Evolutionary conservation across 2,797 vertebrate genomes (phyloP).

Genomic region (Monodelphis domestica): DNA sequence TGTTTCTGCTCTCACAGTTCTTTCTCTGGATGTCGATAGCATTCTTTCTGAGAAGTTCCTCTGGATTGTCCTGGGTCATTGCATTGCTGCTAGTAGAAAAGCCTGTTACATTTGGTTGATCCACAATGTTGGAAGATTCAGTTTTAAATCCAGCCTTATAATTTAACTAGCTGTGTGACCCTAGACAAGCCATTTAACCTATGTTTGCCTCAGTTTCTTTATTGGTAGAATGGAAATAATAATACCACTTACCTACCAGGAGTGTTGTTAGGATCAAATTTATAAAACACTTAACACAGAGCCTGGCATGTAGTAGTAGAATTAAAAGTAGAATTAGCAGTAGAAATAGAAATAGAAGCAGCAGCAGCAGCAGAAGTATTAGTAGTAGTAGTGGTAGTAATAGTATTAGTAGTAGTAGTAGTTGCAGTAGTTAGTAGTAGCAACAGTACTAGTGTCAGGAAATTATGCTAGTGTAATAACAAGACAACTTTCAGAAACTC

Average conservation of each 20-base stretch:
- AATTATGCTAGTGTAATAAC: not conserved
- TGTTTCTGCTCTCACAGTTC: too few species aligned
- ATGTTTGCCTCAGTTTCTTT: not conserved
- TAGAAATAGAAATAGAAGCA: too few species aligned
- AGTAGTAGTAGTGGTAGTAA: too few species aligned
- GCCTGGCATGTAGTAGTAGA: not conserved
- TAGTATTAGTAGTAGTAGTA: too few species aligned
- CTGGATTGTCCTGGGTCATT: too few species aligned
- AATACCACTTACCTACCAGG: not conserved
- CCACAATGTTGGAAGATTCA: not conserved
- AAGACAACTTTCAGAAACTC: not conserved
- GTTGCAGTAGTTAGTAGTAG: too few species aligned
- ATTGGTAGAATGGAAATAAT: not conserved
- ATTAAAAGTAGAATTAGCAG: too few species aligned
- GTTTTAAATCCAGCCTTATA: not conserved
- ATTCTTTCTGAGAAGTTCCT: too few species aligned
- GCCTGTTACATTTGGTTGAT: too few species aligned
- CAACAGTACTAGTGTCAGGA: not conserved
- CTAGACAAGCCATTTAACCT: not conserved
- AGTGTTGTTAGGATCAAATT: not conserved
- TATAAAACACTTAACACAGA: not conserved
- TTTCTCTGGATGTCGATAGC: too few species aligned
- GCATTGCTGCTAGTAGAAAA: too few species aligned
- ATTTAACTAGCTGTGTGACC: not conserved
- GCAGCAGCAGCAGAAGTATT: too few species aligned